These are phyloP conservation scores for Coranthus polyacanthus DNA, from an alignment of 2,797 vertebrate genomes.

Conservation along the genomic window DNA sequence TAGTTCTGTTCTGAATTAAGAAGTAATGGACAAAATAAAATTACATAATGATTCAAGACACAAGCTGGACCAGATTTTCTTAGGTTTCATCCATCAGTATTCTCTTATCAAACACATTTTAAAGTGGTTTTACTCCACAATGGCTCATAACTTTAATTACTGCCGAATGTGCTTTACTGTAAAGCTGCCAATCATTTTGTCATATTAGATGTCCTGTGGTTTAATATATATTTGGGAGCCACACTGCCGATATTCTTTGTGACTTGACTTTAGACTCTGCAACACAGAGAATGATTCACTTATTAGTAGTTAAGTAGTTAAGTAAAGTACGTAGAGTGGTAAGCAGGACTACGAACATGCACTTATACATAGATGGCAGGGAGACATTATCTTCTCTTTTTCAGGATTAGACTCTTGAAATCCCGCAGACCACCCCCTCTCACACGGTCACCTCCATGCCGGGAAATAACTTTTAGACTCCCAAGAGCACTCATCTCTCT, in stretches of 20 bases:
- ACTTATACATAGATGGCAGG: constrained; percentile 23
- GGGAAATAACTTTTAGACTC: constrained; percentile 67
- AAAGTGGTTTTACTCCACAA: constrained; percentile 4
- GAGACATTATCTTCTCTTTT: not conserved
- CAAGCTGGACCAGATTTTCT: constrained; percentile 2
- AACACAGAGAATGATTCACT: constrained; percentile 8
- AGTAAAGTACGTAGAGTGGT: constrained; percentile 19
- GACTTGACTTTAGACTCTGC: no score
- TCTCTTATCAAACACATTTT: constrained; percentile 17
- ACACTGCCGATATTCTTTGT: no score
- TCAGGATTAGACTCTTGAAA: constrained; percentile 32
- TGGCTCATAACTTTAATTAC: constrained; percentile 36
- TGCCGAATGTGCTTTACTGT: constrained; percentile 35
- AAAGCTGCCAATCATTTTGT: constrained; percentile 44
- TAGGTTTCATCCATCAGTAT: constrained; percentile 17
- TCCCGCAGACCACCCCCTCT: constrained; percentile 42
- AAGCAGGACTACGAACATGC: constrained; percentile 15
- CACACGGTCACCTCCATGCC: constrained; percentile 44
- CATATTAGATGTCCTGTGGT: constrained; percentile 18
- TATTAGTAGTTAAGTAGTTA: constrained; percentile 1
- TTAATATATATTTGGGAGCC: constrained; percentile 30
- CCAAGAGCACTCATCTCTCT: constrained; percentile 52
- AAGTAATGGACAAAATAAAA: constrained; percentile 12
- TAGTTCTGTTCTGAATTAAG: constrained; percentile 23
- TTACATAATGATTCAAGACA: constrained; percentile 15